A percentile compares a stretch with the other conserved stretches of the same genome.
Evolutionary conservation across 2,113 vertebrate species (phyloP).

Genomic region (Chaetops frenatus): DNA sequence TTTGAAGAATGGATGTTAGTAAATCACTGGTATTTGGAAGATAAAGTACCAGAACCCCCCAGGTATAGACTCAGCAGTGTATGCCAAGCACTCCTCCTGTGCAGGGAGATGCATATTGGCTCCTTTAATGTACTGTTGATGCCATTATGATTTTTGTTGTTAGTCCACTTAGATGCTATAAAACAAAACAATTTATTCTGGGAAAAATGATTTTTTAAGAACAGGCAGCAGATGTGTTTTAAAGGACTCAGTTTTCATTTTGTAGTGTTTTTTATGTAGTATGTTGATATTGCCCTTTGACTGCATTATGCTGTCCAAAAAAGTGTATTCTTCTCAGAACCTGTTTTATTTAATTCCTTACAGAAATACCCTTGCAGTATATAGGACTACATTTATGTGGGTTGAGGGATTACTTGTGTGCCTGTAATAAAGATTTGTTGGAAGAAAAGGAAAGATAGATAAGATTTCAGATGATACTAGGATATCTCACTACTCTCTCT

Average conservation of each 20-base stretch:
- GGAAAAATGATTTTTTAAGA: background rate
- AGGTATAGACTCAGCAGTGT: background rate
- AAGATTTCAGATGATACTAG: background rate
- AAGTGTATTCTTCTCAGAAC: background rate
- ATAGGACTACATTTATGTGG: background rate
- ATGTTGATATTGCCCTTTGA: background rate
- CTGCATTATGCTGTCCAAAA: background rate
- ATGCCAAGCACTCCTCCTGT: background rate
- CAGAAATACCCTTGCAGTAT: background rate
- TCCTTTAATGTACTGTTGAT: background rate
- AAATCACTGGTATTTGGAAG: background rate
- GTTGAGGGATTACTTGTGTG: background rate
- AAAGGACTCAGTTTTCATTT: background rate
- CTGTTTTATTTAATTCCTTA: background rate
- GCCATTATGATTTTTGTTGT: too few relatives aligned
- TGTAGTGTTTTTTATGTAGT: background rate
- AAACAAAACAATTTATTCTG: background rate
- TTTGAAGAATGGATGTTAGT: background rate
- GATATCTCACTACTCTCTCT: background rate
- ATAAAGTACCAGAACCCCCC: background rate
- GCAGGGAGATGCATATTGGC: background rate
- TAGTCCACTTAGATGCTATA: background rate
- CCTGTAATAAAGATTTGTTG: background rate
- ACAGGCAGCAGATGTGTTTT: background rate
- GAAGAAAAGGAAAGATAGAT: background rate